These are phyloP conservation scores for Pedetes capensis DNA, from an alignment of 2,113 vertebrate genomes.

Conservation along the genomic window DNA sequence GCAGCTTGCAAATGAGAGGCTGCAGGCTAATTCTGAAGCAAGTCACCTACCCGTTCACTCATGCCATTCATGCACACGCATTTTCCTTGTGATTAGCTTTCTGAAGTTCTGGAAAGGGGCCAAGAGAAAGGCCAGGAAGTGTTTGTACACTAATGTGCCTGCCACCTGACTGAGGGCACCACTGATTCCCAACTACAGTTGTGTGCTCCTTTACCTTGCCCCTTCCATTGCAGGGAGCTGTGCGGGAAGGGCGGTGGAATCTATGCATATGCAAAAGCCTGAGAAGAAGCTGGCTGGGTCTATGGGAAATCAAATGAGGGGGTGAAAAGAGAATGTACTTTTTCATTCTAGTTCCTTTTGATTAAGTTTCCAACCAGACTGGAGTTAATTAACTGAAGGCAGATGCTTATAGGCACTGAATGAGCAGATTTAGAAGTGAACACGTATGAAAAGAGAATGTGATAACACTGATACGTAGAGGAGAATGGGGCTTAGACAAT, in stretches of 20 bases:
- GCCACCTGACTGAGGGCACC: not conserved
- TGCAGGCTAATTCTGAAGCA: conserved; percentile 15
- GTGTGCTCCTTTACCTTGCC: not conserved
- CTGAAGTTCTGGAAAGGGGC: conserved; percentile 20
- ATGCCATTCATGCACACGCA: not conserved
- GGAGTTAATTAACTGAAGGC: conserved; percentile 3
- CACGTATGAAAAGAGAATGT: not conserved
- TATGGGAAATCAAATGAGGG: not conserved
- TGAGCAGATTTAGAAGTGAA: conserved; percentile 9
- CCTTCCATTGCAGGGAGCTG: not conserved
- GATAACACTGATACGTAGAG: not conserved
- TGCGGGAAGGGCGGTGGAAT: not conserved
- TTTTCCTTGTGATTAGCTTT: conserved; percentile 49
- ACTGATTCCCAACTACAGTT: not conserved
- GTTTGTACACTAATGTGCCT: not conserved
- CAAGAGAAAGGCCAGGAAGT: conserved; percentile 26
- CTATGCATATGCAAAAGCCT: not conserved
- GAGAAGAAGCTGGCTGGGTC: not conserved
- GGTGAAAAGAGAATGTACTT: not conserved
- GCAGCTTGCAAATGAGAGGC: conserved; percentile 28
- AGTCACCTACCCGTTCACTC: not conserved
- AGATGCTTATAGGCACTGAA: not conserved
- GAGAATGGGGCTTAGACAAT: not conserved
- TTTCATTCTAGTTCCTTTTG: conserved; percentile 17
- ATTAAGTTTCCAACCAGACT: not conserved